Percentiles rank a stretch among this genome's conserved stretches.
phyloP scores from a whole-genome alignment of 2,888 invertebrate genomes.

The Monoplex corrugatus region DNA sequence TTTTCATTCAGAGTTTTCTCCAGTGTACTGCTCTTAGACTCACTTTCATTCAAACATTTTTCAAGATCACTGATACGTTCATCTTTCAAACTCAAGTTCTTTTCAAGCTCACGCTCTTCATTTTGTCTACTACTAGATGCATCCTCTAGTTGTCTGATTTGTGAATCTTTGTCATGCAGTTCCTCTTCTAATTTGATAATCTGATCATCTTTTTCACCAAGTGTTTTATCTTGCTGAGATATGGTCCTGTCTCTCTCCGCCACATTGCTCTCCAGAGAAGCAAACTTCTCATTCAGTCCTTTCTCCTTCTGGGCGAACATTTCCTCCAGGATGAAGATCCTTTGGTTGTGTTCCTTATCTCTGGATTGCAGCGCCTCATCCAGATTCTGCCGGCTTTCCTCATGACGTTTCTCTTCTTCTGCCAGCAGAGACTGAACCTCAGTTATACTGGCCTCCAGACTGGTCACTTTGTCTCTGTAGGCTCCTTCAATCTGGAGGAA shows the following conservation, averaged over 20 bases:
- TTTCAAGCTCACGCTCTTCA: neutral
- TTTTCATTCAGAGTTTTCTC: conserved; percentile 38
- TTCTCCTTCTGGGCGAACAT: conserved; percentile 57
- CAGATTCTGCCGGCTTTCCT: neutral
- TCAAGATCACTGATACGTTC: neutral
- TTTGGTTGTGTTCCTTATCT: conserved; percentile 49
- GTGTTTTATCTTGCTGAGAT: conserved; percentile 9
- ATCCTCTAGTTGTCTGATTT: conserved; percentile 30
- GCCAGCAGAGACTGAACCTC: conserved; percentile 6
- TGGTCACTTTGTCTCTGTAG: conserved; percentile 40
- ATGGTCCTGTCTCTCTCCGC: conserved; percentile 58
- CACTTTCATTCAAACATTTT: conserved; percentile 40
- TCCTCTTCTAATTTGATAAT: conserved; percentile 10
- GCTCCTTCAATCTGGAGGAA: conserved; percentile 57
- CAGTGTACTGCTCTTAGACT: conserved; percentile 17
- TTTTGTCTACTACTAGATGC: conserved; percentile 63
- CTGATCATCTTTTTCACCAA: conserved; percentile 42
- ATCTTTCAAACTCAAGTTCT: neutral
- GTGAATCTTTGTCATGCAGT: neutral
- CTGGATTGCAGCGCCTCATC: neutral
- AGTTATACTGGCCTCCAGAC: conserved; percentile 29
- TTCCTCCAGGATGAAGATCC: conserved; percentile 44
- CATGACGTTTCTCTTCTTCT: conserved; percentile 17
- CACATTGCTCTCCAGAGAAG: conserved; percentile 60
- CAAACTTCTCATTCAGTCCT: conserved; percentile 62